Evolutionary conservation across 2,113 vertebrate species (phyloP), one percentile per base, ranked within the genome.

Genomic region (Pachycephala philippinensis): DNA sequence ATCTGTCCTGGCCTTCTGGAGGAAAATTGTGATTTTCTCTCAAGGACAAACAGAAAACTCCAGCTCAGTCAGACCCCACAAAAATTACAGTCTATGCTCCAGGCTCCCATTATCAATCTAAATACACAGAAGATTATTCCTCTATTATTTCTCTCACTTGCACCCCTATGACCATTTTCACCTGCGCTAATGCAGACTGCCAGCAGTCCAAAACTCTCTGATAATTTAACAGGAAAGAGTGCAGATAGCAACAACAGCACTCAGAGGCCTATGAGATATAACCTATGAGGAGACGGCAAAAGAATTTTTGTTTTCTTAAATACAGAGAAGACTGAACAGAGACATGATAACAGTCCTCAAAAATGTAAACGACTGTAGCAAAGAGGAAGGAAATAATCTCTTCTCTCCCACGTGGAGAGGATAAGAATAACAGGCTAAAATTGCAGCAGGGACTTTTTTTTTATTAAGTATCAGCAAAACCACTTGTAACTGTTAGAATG

Each of bases 271-370:
- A 13, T 92, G 93, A 97, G 95, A 93, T 89, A 89, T 21, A 95
- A 89, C 52, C 72, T 75, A 50, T 89, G 86, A 93, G 72, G 72
- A 95, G 89, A 95, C 0, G 0, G 30, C 80, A 92, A 71, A 91
- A 60, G 89, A 92, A 92, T 95, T 95, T 93, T 75, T 95, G 86
- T 90, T 95, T 93, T 95, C 76, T 95, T 81, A 84, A 91, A 81
- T 75, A 68, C 23, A 75, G 80, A 86, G 82, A 93, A 89, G 64
- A 54, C 93, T 68, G 96, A 89, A 60, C 69, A 71, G 93, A 96
- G 94, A 90, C 89, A 84, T 95, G 95, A 95, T 96, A 96, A 84
- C 95, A 97, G 94, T 56, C 76, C 80, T 95, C 80, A 97, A 95
- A 97, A 97, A 96, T 97, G 91, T 96, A 96, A 96, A 95, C 68